Evolutionary conservation across 2,797 vertebrate genomes (phyloP), one percentile per base, ranked within the genome.

Genomic region (Cyprinodon diabolis): DNA sequence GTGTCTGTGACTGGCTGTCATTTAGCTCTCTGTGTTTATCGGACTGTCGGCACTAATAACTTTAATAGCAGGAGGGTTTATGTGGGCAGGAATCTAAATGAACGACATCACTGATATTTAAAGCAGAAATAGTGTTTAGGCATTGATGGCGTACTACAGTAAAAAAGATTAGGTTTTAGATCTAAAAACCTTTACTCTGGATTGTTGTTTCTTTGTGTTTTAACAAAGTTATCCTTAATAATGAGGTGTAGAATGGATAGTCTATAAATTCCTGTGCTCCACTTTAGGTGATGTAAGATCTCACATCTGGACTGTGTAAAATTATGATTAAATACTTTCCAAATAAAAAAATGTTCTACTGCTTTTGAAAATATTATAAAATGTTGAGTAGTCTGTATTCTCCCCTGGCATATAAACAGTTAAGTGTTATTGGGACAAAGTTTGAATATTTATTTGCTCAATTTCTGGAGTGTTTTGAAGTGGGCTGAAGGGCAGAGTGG

Each of bases 401-500:
- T 71, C 21, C 72, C 30, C 30, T 71, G 83, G 84, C 35, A 57
- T 60, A 51, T 71, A 76, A 76, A 75, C n/a, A 15, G 82, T 89
- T 89, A 86, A 80, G 66, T 73, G 40, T 88, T 86, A 92, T 87
- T 87, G 87, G 80, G 81, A 85, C 85, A 81, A 87, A 51, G 81
- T 49, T 82, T 80, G 74, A 74, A 63, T 58, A 63, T 86, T 90
- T 88, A 76, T 66, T 60, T 75, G 84, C 86, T 88, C 90, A 88
- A 90, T 89, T 84, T 63, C 75, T 72, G 4, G 74, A 55, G 85
- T 84, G 71, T 13, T 52, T 86, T 76, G 78, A 87, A 91, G 89
- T 91, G 90, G 82, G 84, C 81, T 86, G 75, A 88, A 92, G 85
- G 88, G 88, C 85, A 90, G 88, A 87, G 74, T 71, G 62, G 45